Base-by-base conservation (phyloP, 2,113 vertebrate genomes). In the Notarius lentiginosus region DNA sequence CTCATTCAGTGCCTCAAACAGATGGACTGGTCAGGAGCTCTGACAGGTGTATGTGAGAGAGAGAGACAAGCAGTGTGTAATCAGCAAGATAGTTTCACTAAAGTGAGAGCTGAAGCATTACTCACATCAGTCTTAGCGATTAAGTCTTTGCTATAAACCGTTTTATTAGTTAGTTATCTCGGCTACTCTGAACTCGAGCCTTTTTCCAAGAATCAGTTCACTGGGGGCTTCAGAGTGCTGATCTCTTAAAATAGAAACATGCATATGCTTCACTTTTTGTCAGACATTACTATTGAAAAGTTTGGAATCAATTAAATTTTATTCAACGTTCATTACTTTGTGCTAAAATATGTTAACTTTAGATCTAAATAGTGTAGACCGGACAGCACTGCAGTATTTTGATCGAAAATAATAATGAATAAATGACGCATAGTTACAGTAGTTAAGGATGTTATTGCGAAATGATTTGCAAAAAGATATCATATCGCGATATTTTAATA, bases 1-100 rank as follows among this genome's bases (percentile, higher is more conserved):
- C n/a, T 11, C 55, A 22, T 89, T 88, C 73, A 22, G n/a, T 77
- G 70, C 41, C 61, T 89, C 76, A 79, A 56, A 53, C 83, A 88
- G 87, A 91, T 80, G 73, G 30, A 51, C 58, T 80, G 24, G 83
- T 61, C 22, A 65, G 27, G n/a, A 55, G 49, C 53, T 79, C 20
- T 84, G n/a, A 51, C 63, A 49, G 53, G 30, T 24, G 1, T 2
- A 75, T 58, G 79, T 18, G 30, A 8, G 66, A 34, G 66, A 34
- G 70, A 47, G 70, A n/a, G 73, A 20, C 56, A 12, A 47, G 55
- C 84, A 53, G n/a, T 79, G 22, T 84, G 27, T 20, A 12, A 4
- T 73, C 58, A 20, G 56, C 12, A 72, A 75, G 56, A 65, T 47
- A n/a, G 53, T 85, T 86, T 58, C 77, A 72, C 51, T 47, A n/a